Evolutionary conservation across 2,888 invertebrate genomes (phyloP).

Genomic region (Oligia latruncula): DNA sequence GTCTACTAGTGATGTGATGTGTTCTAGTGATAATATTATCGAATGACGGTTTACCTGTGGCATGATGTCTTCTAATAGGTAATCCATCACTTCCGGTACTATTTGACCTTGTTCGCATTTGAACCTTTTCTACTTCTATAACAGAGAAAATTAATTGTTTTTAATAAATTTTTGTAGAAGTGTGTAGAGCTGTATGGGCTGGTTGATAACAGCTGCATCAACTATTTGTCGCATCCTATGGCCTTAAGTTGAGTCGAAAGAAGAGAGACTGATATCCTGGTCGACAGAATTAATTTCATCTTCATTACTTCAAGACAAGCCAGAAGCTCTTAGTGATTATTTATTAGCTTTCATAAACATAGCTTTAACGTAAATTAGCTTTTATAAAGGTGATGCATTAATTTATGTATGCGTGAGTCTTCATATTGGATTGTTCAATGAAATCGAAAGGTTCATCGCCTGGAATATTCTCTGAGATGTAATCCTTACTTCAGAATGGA

Average conservation of each 20-base stretch:
- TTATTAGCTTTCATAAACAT: not conserved
- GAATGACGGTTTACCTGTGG: slow-evolving; percentile 82
- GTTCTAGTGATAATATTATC: slow-evolving; percentile 13
- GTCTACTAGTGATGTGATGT: slow-evolving; percentile 44
- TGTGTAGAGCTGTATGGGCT: too few relatives aligned
- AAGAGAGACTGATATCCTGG: not conserved
- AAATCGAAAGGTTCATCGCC: not conserved
- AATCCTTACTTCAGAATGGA: not conserved
- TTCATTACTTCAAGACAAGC: not conserved
- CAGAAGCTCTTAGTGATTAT: not conserved
- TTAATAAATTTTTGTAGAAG: not conserved
- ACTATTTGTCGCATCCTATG: too few relatives aligned
- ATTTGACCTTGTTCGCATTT: slow-evolving; percentile 89
- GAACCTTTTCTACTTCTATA: slow-evolving; percentile 84
- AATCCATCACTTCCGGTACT: slow-evolving; percentile 90
- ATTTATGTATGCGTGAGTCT: not conserved
- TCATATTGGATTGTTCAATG: not conserved
- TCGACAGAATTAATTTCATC: not conserved
- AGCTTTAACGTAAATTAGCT: too few relatives aligned
- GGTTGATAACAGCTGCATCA: too few relatives aligned
- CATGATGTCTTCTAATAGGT: slow-evolving; percentile 90
- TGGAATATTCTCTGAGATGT: not conserved
- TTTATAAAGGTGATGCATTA: not conserved
- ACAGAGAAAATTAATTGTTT: not conserved
- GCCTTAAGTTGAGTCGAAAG: not conserved